Percentiles rank a stretch among this genome's conserved stretches.
phyloP scores from a whole-genome alignment of 2,888 invertebrate genomes.

The Macaria liturata region DNA sequence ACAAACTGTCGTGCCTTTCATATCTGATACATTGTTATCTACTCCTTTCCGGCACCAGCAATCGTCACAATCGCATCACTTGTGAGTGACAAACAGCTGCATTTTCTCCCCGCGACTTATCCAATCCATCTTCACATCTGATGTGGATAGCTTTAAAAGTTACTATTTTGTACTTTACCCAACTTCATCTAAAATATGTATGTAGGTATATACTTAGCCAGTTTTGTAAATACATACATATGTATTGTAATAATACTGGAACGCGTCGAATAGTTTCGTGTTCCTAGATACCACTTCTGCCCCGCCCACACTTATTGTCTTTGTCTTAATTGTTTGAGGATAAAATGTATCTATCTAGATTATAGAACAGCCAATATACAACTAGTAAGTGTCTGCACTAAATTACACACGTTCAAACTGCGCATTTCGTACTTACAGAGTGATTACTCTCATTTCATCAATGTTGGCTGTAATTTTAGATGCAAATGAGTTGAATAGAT shows the following conservation, averaged over 20 bases:
- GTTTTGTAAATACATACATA: no score
- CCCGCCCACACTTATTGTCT: slow-evolving; percentile 7
- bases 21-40: slow-evolving; percentile 6
- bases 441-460: slow-evolving; percentile 19
- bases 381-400: not conserved
- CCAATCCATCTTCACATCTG: no score
- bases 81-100: not conserved
- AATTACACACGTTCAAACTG: slow-evolving; percentile 3
- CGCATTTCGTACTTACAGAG: slow-evolving; percentile 14
- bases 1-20: slow-evolving; percentile 18
- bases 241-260: no score
- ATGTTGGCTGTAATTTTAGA: slow-evolving; percentile 29
- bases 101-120: not conserved
- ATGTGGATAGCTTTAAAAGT: no score
- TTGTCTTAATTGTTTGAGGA: slow-evolving; percentile 10
- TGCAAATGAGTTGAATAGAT: slow-evolving; percentile 23
- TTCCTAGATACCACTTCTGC: slow-evolving; percentile 1
- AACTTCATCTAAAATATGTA: no score
- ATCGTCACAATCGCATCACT: not conserved
- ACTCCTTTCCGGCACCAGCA: slow-evolving; percentile 1
- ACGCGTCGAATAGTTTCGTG: not conserved
- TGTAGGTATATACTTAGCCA: no score
- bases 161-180: no score
- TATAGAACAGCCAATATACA: slow-evolving; percentile 2
- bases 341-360: slow-evolving; percentile 7